Base-by-base conservation (phyloP, 2,797 vertebrate genomes). In the Enteromius thamalakanensis region DNA sequence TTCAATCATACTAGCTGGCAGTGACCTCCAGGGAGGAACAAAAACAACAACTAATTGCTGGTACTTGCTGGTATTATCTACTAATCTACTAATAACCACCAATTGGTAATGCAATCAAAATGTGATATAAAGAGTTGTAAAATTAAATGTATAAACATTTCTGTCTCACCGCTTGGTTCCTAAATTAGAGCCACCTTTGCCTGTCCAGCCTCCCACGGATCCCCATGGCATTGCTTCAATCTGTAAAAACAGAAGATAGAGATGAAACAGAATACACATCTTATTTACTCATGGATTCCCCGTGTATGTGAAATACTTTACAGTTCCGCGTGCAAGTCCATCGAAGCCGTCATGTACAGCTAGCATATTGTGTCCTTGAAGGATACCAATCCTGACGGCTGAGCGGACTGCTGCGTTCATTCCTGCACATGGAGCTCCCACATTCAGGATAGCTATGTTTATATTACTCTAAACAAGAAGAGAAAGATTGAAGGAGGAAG, bases 391-490 rank as follows among this genome's bases (percentile, higher is more conserved):
- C 81, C 97, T 94, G 76, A 98, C 97, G 0, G 96, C 94, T 0
- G 97, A 89, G 3, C 97, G 94, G 17, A 99, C 97, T 0, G 97
- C 97, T 0, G 97, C 96, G 0, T 99, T 99, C 97, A 99, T 99
- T 8, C 98, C 98, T 0, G 98, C 96, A 0, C 97, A 97, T 0
- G 98, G 98, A 3, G 98, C 97, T 0, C 97, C 97, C 2, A 98
- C 92, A 0, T 99, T 98, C 92, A 99, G 84, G 74, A 99, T 91
- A 0, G 96, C 97, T 88, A 99, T 87, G 0, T 96, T 98, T 89
- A 97, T 94, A 82, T 96, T 96, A 53, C 86, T 87, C 87, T 88
- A 60, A 37, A 62, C 19, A 74, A 32, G 26, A 21, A 53, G 42
- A 26, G 23, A n/a, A 81, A 29, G 9, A 60, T 6, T 21, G 26